Evolutionary conservation across 2,113 vertebrate genomes (phyloP), one percentile per base, ranked within the genome.

Genomic region (Paedocypris sp.): DNA sequence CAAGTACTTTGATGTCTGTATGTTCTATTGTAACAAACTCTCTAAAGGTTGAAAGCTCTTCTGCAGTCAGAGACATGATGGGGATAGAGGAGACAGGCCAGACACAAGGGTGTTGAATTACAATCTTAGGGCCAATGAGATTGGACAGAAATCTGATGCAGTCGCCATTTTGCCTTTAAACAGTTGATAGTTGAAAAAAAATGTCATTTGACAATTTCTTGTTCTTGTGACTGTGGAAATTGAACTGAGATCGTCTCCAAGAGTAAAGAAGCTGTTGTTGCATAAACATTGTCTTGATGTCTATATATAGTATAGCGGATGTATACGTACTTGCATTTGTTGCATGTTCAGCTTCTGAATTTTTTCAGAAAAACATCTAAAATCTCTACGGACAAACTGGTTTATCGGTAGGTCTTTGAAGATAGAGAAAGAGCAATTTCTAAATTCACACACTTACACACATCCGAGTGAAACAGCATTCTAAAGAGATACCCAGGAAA

Each of bases 341-440:
- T 46, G 39, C 58, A 36, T 29, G 20, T 36, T 33, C 46, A 12
- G 20, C 32, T 26, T 51, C 33, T 60, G 57, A 64, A 47, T 48
- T 25, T 54, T 23, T 49, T 36, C 36, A 11, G 11, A 59, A 16
- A 58, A 33, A 31, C 57, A 38, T 42, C 29, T 12, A 36, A 51
- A 46, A 66, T 38, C 23, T 50, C 50, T 23, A 42, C 4, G 28
- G 49, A 53, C 31, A 47, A 49, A 36, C 42, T 48, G 33, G 43
- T 45, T 26, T 18, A 29, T 69, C 36, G 31, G 23, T 32, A 59
- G 23, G 1, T 5, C 45, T 66, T 62, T 66, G 63, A 66, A 66
- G 68, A 50, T 33, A 18, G 23, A 50, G 46, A 43, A 29, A 61
- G 58, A 58, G 61, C 58, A 65, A 65, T 65, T 61, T 56, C n/a